phyloP scores from a whole-genome alignment of 2,888 invertebrate species.

The Trissolcus japonicus region DNA sequence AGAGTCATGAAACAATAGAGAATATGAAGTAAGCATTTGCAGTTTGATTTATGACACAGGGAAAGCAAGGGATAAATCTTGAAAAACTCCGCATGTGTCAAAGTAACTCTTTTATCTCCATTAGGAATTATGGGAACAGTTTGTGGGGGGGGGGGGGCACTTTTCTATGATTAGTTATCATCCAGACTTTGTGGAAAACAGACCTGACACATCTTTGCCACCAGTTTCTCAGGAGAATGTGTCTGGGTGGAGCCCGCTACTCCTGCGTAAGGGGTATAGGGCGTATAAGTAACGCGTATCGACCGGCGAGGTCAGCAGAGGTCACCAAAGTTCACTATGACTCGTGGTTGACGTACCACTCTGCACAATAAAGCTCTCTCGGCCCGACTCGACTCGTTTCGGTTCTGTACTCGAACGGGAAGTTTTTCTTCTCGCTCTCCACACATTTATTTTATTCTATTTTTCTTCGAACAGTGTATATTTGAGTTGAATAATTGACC shows the following conservation, averaged over 20 bases:
- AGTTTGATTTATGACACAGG: too few species aligned
- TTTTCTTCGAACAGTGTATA: neutral
- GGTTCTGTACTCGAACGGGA: slow-evolving; percentile 19
- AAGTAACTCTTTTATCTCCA: too few species aligned
- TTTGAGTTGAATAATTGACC: too few species aligned
- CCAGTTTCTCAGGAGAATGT: slow-evolving; percentile 32
- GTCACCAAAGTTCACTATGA: slow-evolving; percentile 74
- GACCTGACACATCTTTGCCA: neutral
- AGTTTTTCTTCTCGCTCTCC: slow-evolving; percentile 21
- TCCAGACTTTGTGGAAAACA: neutral
- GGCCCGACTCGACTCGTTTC: slow-evolving; percentile 29
- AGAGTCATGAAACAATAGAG: too few species aligned
- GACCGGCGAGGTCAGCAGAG: slow-evolving; percentile 72
- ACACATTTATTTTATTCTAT: slow-evolving; percentile 6
- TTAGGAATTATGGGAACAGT: too few species aligned
- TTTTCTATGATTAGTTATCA: too few species aligned
- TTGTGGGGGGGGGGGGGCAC: too few species aligned
- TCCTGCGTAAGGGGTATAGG: slow-evolving; percentile 55
- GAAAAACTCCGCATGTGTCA: too few species aligned
- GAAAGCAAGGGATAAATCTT: too few species aligned
- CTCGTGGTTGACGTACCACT: slow-evolving; percentile 67
- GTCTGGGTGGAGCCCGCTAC: slow-evolving; percentile 39
- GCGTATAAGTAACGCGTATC: slow-evolving; percentile 70
- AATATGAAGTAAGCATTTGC: too few species aligned
- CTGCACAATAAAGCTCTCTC: slow-evolving; percentile 26